A percentile compares a stretch with the other conserved stretches of the same genome.
phyloP scores from a whole-genome alignment of 1,140 invertebrate genomes.

The Octopus bimaculoides region DNA sequence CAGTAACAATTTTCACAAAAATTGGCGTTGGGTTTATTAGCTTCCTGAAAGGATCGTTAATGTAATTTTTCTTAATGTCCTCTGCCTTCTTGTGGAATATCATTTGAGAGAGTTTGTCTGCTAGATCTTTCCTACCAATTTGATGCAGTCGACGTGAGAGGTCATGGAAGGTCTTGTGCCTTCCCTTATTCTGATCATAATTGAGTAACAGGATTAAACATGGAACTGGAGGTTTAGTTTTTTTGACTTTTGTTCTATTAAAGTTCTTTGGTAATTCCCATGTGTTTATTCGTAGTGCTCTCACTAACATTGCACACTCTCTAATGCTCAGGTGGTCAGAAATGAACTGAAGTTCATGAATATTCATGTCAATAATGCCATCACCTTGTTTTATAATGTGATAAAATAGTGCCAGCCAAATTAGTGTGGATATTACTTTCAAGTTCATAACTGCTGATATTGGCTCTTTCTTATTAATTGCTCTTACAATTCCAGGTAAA shows the following conservation, averaged over 20 bases:
- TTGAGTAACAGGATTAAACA: constrained; percentile 36
- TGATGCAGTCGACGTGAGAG: constrained; percentile 35
- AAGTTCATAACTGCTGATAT: not conserved
- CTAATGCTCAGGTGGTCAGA: constrained; percentile 33
- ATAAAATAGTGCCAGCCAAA: not conserved
- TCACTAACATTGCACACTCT: constrained; percentile 33
- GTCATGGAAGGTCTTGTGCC: constrained; percentile 38
- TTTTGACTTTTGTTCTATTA: not conserved
- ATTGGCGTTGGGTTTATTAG: constrained; percentile 12
- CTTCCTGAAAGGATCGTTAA: constrained; percentile 37
- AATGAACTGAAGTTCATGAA: constrained; percentile 39
- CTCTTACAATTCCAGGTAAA: not conserved
- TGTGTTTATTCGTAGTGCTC: constrained; percentile 28
- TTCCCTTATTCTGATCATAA: constrained; percentile 35
- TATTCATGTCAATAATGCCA: constrained; percentile 34
- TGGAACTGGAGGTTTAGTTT: constrained; percentile 21
- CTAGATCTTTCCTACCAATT: constrained; percentile 36
- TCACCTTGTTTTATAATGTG: not conserved
- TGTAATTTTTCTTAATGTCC: constrained; percentile 30
- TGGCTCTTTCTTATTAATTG: not conserved
- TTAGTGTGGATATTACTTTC: not conserved
- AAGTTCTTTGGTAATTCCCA: constrained; percentile 21
- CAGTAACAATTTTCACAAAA: not conserved
- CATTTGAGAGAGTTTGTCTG: constrained; percentile 33
- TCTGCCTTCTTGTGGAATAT: constrained; percentile 38